Evolutionary conservation across 2,113 vertebrate species (phyloP), one percentile per base, ranked within the genome.

Genomic region (Brachirus orientalis): DNA sequence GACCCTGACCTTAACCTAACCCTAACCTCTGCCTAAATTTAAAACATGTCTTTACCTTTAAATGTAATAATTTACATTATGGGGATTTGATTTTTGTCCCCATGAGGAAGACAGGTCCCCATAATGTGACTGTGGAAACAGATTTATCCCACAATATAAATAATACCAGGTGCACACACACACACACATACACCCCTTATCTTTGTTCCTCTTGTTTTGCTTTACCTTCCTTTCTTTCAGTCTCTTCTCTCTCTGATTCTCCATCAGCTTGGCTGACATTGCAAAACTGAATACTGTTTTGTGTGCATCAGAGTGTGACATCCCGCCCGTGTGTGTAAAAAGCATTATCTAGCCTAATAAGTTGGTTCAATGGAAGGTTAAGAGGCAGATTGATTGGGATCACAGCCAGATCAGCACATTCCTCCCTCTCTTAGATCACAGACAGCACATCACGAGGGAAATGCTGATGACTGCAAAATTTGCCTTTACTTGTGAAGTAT

Each of bases 321-420:
- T 33, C 5, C 16, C 13, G 55, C n/a, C 13, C 3, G 40, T 43
- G 40, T 43, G 40, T 43, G 28, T 28, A 6, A 20, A 43, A 41
- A 61, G 35, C 40, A 62, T 58, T 58, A 67, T 75, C 62, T 36
- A 14, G 37, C 40, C 45, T 57, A 63, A 75, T 52, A 20, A 68
- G 40, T 43, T 3, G 44, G 62, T 75, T 66, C 61, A 56, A 19
- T 63, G 52, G 51, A 48, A 63, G 68, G 72, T 72, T 72, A 72
- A 50, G 45, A 67, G 61, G 63, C 53, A 59, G 40, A 54, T 72
- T 63, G 54, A 69, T 52, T 38, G 36, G 72, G 59, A 72, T 61
- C 56, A 38, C 1, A 36, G 62, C 57, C 52, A 63, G 37, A 57
- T 63, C 57, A 72, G 57, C 41, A 64, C 40, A 80, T 56, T 65